Evolutionary conservation across 2,888 invertebrate species (phyloP), one percentile per base, ranked within the genome.

Genomic region (Trichacis sp.): DNA sequence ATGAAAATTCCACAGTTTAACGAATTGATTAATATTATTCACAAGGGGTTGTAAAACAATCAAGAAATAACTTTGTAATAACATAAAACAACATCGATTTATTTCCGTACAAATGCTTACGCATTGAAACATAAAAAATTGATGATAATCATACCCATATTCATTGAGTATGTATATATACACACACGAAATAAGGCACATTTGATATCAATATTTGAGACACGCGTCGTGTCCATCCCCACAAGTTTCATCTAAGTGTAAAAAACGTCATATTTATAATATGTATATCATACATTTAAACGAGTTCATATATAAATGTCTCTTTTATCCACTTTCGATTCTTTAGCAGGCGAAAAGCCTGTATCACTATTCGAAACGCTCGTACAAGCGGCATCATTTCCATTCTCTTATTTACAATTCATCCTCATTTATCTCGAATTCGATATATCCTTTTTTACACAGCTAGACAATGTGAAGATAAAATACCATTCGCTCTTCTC

Each of bases 71-170:
- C 15, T 43, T 43, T 8, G 38, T 58, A 69, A 48, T 75, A 82
- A 83, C 80, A 77, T 81, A 83, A 83, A 82, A 82, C 83, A 83
- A 81, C 82, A 82, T 83, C 81, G 77, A 83, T 80, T 74, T 82
- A 82, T 80, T 83, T 82, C 66, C 81, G 83, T 79, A 80, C 77
- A 81, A 80, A 80, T 81, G 77, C 77, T 81, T 77, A 77, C 77
- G 78, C 76, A 74, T 78, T 77, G 80, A 78, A 76, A 24, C 24
- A 24, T 73, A 80, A 77, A 74, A 78, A 71, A 71, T 78, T 77
- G 65, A 70, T 78, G 75, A 66, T 77, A 75, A 77, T 80, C 72
- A 77, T 75, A 72, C 73, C 78, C 72, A 73, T 77, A 70, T 73
- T 78, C 72, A 70, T 77, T 69, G 40, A 40, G 50, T 62, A 70